phyloP scores from a whole-genome alignment of 2,888 invertebrate species.

The Chrysolina haemoptera region DNA sequence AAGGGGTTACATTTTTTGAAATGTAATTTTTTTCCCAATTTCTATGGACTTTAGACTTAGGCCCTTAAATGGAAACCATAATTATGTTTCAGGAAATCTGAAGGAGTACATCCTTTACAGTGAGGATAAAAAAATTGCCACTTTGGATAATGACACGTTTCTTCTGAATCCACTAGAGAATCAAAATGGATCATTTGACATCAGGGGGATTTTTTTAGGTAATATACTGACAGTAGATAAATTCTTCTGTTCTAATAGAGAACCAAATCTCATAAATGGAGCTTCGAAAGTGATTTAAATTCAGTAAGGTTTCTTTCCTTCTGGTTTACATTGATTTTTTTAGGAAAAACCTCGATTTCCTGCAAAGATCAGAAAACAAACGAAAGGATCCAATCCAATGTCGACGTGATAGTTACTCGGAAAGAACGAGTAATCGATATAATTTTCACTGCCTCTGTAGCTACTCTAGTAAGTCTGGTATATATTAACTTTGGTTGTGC shows the following conservation, averaged over 20 bases:
- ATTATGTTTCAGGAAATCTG: constrained; percentile 33
- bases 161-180: constrained; percentile 27
- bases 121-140: constrained; percentile 51
- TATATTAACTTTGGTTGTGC: constrained; percentile 94
- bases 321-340: constrained; percentile 27
- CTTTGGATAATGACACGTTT: constrained; percentile 47
- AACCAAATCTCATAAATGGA: no score
- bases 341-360: constrained; percentile 56
- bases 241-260: no score
- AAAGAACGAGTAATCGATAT: constrained; percentile 77
- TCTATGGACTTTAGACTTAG: no score
- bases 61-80: background rate
- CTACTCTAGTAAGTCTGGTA: constrained; percentile 81
- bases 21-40: no score
- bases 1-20: no score
- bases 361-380: constrained; percentile 46
- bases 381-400: constrained; percentile 36
- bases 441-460: constrained; percentile 82
- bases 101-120: constrained; percentile 49
- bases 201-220: constrained; percentile 63
- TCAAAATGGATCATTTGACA: constrained; percentile 55
- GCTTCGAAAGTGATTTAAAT: no score
- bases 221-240: no score
- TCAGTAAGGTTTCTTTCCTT: background rate
- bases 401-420: constrained; percentile 61